phyloP scores from a whole-genome alignment of 1,140 invertebrate species.

The Polypedilum pembai region DNA sequence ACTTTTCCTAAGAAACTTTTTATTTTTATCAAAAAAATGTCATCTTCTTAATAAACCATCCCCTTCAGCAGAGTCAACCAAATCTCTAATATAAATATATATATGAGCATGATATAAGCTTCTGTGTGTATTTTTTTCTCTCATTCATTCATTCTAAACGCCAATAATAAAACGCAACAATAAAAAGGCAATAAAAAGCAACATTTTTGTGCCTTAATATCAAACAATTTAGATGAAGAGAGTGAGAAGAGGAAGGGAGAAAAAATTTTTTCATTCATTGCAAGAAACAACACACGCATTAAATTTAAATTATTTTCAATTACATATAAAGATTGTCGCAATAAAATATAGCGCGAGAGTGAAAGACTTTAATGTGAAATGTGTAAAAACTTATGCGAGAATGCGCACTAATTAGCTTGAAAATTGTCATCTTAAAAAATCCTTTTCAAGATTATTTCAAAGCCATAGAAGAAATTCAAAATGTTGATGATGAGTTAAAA shows the following conservation, averaged over 20 bases:
- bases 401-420: slow-evolving; percentile 21
- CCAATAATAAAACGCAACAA: slow-evolving; percentile 28
- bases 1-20: too few relatives aligned
- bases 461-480: neutral
- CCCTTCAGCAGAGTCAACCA: too few relatives aligned
- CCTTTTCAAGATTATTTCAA: neutral
- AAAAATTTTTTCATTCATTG: neutral
- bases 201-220: slow-evolving; percentile 23
- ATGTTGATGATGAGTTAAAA: neutral
- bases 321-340: slow-evolving; percentile 6
- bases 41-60: too few relatives aligned
- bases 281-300: neutral
- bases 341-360: too few relatives aligned
- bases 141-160: neutral
- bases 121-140: too few relatives aligned
- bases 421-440: neutral
- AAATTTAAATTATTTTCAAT: slow-evolving; percentile 27
- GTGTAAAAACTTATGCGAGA: neutral
- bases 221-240: slow-evolving; percentile 21
- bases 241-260: neutral
- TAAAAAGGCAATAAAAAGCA: slow-evolving; percentile 27
- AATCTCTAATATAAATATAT: too few relatives aligned
- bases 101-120: too few relatives aligned
- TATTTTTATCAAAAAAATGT: too few relatives aligned
- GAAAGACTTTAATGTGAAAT: neutral